phyloP scores from a whole-genome alignment of 2,888 invertebrate species.

The Nowickia ferox region DNA sequence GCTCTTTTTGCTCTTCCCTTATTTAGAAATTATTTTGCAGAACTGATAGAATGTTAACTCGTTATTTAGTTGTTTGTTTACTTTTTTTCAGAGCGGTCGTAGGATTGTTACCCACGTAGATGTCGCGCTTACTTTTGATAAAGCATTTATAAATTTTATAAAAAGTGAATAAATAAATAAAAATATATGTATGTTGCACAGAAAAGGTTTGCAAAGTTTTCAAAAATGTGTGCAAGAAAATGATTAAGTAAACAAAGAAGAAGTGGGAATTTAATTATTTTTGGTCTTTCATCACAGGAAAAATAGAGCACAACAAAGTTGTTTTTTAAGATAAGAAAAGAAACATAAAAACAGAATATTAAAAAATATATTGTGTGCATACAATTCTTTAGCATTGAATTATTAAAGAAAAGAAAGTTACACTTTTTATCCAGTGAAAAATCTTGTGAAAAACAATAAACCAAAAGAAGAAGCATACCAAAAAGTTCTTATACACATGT shows the following conservation, averaged over 20 bases:
- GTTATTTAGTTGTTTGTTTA: constrained; percentile 67
- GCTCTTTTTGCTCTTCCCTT: constrained; percentile 9
- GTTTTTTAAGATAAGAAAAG: constrained; percentile 7
- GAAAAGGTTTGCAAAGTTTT: constrained; percentile 4
- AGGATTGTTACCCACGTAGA: neutral
- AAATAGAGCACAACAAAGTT: neutral
- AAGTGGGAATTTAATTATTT: neutral
- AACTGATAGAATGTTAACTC: constrained; percentile 43
- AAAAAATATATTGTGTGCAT: neutral
- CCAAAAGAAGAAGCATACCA: constrained; percentile 49
- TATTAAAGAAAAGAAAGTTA: neutral
- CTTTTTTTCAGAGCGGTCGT: constrained; percentile 63
- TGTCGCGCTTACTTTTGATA: constrained; percentile 32
- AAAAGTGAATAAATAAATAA: neutral
- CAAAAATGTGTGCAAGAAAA: neutral
- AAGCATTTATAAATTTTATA: constrained; percentile 21
- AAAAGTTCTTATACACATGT: constrained; percentile 54
- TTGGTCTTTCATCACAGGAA: neutral
- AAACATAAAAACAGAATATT: neutral
- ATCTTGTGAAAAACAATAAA: constrained; percentile 3
- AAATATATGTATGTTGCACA: neutral
- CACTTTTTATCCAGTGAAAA: constrained; percentile 1
- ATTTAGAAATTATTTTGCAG: constrained; percentile 40
- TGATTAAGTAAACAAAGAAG: neutral
- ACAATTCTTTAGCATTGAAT: neutral